Evolutionary conservation across 1,140 invertebrate species (phyloP).

Genomic region (Anagrus nilaparvatae): DNA sequence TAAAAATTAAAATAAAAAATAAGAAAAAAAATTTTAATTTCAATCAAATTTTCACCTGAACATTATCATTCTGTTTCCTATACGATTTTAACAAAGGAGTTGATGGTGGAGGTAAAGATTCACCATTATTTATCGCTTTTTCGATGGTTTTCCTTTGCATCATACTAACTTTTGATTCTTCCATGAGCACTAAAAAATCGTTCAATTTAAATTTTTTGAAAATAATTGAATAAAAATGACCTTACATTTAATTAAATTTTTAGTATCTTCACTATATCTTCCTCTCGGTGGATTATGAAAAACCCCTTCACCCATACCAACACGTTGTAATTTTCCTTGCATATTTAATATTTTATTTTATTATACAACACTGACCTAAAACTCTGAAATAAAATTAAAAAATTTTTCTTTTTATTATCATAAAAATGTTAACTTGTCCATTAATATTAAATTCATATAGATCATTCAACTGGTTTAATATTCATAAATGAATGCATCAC

Average conservation of each 20-base stretch:
- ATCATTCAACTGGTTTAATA: no score
- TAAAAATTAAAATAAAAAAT: neutral
- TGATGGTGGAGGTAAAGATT: conserved; percentile 28
- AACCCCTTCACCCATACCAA: conserved; percentile 30
- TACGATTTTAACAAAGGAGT: conserved; percentile 4
- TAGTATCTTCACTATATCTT: conserved; percentile 38
- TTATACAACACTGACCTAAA: no score
- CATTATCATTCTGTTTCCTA: conserved; percentile 9
- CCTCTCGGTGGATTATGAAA: conserved; percentile 35
- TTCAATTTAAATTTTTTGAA: conserved; percentile 7
- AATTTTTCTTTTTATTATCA: no score
- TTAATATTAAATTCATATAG: no score
- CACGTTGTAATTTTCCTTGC: conserved; percentile 29
- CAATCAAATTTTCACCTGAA: conserved; percentile 17
- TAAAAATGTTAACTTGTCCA: no score
- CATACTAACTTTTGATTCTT: conserved; percentile 40
- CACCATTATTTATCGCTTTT: conserved; percentile 32
- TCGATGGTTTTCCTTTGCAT: conserved; percentile 37
- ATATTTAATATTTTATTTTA: no score
- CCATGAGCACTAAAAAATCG: conserved; percentile 36
- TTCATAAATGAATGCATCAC: no score
- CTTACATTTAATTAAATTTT: conserved; percentile 35
- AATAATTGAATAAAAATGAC: conserved; percentile 7
- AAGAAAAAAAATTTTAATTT: neutral
- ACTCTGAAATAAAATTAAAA: no score